Evolutionary conservation across 2,888 invertebrate species (phyloP).

Genomic region (Ernsta delagoae): DNA sequence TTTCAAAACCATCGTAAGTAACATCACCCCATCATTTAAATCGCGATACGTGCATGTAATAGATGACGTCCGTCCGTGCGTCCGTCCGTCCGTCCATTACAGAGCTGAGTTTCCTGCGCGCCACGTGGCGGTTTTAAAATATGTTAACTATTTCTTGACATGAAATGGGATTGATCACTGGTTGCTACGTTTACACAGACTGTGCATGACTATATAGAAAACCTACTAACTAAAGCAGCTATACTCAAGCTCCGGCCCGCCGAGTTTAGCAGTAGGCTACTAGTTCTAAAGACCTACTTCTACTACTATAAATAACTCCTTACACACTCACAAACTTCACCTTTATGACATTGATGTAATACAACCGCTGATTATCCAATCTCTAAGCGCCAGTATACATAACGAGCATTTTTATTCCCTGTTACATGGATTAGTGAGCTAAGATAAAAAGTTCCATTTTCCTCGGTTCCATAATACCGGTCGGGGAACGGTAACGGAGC

Average conservation of each 20-base stretch:
- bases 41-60: conserved; percentile 56
- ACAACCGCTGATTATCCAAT: no score
- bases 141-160: conserved; percentile 36
- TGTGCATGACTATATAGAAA: no score
- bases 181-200: no score
- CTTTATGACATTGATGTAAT: no score
- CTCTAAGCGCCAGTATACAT: no score
- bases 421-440: neutral
- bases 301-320: no score
- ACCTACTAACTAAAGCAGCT: no score
- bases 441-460: conserved; percentile 54
- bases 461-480: conserved; percentile 72
- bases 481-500: conserved; percentile 5
- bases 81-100: conserved; percentile 46
- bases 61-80: conserved; percentile 54
- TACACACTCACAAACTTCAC: no score
- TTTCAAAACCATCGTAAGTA: neutral
- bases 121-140: conserved; percentile 64
- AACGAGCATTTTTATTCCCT: no score
- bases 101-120: conserved; percentile 54
- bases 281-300: no score
- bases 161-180: neutral
- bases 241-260: no score
- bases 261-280: no score
- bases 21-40: conserved; percentile 38